These are phyloP conservation scores for Tachyglossus aculeatus DNA, from an alignment of 2,797 vertebrate species.

Conservation along the genomic window DNA sequence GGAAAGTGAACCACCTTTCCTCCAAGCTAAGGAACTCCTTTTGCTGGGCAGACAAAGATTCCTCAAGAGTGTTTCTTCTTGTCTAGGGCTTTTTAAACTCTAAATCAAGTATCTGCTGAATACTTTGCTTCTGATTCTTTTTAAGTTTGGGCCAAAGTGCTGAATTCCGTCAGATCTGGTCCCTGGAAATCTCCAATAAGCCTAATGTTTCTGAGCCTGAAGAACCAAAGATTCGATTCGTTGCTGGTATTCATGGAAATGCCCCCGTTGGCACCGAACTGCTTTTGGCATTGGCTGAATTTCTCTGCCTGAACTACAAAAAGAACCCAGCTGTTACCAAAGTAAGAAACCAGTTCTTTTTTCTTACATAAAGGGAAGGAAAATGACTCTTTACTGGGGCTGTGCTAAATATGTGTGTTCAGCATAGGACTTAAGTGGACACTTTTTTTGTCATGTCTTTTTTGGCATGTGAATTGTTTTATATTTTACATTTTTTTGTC, in stretches of 20 bases:
- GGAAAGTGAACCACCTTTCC: no score
- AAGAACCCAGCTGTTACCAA: conserved; percentile 89
- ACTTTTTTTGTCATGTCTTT: no score
- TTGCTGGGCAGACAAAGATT: no score
- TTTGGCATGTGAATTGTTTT: background rate
- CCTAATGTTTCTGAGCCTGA: conserved; percentile 85
- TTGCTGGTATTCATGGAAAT: conserved; percentile 93
- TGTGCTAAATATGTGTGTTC: no score
- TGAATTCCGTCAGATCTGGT: conserved; percentile 89
- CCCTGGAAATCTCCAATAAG: conserved; percentile 95
- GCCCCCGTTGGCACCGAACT: conserved; percentile 93
- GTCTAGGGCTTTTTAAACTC: background rate
- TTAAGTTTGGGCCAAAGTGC: conserved; percentile 91
- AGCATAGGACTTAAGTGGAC: no score
- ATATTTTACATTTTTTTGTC: no score
- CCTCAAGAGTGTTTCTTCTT: background rate
- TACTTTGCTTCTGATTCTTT: conserved; percentile 43
- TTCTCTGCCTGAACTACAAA: conserved; percentile 93
- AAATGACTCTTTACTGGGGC: rapidly evolving
- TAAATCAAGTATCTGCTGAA: conserved; percentile 24
- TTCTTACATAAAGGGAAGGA: background rate
- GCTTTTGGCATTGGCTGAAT: conserved; percentile 91
- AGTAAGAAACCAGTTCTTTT: conserved; percentile 73
- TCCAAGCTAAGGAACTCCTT: no score
- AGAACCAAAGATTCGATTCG: conserved; percentile 93